These are phyloP conservation scores for Caranx melampygus DNA, from an alignment of 2,113 vertebrate genomes.

Conservation along the genomic window DNA sequence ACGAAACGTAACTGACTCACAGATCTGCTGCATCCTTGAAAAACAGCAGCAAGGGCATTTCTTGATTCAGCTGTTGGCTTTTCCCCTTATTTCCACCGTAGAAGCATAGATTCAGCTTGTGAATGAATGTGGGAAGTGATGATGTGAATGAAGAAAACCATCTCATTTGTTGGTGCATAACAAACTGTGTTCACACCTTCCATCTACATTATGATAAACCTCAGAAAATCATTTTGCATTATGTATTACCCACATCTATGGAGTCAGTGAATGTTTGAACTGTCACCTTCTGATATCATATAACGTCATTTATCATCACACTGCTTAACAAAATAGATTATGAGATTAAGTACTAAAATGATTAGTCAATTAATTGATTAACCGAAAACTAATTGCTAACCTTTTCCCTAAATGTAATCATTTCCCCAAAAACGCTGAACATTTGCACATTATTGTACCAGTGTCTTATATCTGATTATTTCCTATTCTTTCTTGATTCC, in stretches of 20 bases:
- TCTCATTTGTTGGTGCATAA: neutral
- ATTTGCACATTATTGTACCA: neutral
- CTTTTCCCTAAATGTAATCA: neutral
- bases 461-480: neutral
- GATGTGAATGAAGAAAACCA: neutral
- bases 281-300: neutral
- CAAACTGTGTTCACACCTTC: neutral
- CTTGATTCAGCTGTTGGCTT: slow-evolving; percentile 26
- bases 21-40: slow-evolving; percentile 71
- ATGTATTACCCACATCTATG: slow-evolving; percentile 5
- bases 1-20: slow-evolving; percentile 41
- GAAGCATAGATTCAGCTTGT: neutral
- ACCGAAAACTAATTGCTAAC: neutral
- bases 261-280: slow-evolving; percentile 1
- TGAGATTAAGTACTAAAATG: neutral
- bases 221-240: neutral
- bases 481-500: neutral
- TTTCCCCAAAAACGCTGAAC: neutral
- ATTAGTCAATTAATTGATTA: neutral
- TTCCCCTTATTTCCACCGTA: slow-evolving; percentile 20
- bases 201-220: slow-evolving; percentile 13
- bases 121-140: neutral
- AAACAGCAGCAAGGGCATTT: slow-evolving; percentile 72
- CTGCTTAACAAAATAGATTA: slow-evolving; percentile 10
- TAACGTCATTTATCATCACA: neutral